Conservation (phyloP, 2,888 invertebrate genomes). For the Saturnia pavonia region DNA sequence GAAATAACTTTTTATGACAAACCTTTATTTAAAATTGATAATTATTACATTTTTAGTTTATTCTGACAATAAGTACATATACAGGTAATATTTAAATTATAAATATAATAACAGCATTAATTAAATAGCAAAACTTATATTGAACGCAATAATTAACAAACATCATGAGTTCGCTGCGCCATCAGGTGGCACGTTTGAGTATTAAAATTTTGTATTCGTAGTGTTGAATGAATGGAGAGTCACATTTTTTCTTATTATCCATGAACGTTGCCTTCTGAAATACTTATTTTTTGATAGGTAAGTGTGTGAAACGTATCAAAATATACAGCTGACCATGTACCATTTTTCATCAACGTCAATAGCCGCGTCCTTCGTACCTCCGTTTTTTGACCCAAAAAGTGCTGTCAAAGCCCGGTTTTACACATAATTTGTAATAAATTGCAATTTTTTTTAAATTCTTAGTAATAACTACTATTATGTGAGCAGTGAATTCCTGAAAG, state of each 20-base stretch:
- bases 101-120: background rate
- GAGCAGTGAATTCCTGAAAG: slow-evolving; percentile 28
- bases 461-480: slow-evolving; percentile 28
- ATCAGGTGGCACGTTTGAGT: slow-evolving; percentile 59
- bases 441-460: slow-evolving; percentile 43
- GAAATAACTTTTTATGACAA: background rate
- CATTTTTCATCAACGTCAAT: slow-evolving; percentile 35
- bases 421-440: slow-evolving; percentile 56
- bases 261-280: slow-evolving; percentile 74
- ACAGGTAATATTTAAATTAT: background rate
- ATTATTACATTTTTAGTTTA: background rate
- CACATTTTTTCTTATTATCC: slow-evolving; percentile 78
- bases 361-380: slow-evolving; percentile 56
- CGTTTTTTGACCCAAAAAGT: slow-evolving; percentile 72
- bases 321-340: slow-evolving; percentile 30
- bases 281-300: slow-evolving; percentile 73
- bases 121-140: background rate
- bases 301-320: slow-evolving; percentile 48
- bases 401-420: slow-evolving; percentile 78
- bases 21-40: background rate
- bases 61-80: background rate
- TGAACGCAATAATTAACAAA: slow-evolving; percentile 54
- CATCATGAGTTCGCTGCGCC: slow-evolving; percentile 42
- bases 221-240: slow-evolving; percentile 79
- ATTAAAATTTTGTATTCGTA: slow-evolving; percentile 81